These are phyloP conservation scores for Sinodicranocentrus sp. DNA, from an alignment of 2,888 invertebrate genomes.

Conservation along the genomic window DNA sequence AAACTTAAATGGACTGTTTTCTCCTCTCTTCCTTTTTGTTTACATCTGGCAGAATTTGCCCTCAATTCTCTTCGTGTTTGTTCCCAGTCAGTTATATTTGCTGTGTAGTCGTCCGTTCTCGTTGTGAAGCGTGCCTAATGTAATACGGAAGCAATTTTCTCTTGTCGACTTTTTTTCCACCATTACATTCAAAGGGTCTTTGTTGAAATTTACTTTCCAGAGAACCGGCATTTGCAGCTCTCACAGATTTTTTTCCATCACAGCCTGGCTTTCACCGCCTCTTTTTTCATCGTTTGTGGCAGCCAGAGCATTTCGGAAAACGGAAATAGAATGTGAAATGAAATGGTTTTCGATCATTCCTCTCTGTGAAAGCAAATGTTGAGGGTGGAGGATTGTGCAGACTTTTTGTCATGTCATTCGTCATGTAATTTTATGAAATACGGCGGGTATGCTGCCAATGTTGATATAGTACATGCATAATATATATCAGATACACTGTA, in stretches of 20 bases:
- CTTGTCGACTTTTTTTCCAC: constrained; percentile 53
- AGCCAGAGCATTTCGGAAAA: constrained; percentile 27
- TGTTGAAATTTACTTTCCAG: constrained; percentile 22
- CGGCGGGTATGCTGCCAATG: not conserved
- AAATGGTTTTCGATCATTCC: constrained; percentile 32
- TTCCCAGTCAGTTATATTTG: constrained; percentile 14
- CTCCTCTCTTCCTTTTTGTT: constrained; percentile 41
- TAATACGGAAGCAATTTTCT: constrained; percentile 68
- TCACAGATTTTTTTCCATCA: constrained; percentile 21
- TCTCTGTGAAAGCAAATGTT: constrained; percentile 4
- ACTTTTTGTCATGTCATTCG: constrained; percentile 43
- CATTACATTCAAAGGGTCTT: constrained; percentile 39
- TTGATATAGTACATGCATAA: not conserved
- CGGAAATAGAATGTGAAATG: constrained; percentile 63
- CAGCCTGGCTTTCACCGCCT: constrained; percentile 8
- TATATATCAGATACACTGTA: not conserved
- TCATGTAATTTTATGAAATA: constrained; percentile 19
- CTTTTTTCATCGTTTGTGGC: too few relatives aligned
- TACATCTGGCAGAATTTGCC: constrained; percentile 62
- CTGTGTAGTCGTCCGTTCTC: constrained; percentile 21
- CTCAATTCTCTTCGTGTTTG: constrained; percentile 53
- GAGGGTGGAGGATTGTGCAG: constrained; percentile 5
- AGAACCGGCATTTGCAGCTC: constrained; percentile 6
- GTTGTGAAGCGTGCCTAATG: constrained; percentile 56
- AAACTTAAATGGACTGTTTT: constrained; percentile 63